Percentiles rank a stretch among this genome's conserved stretches.
Evolutionary conservation across 2,797 vertebrate genomes (phyloP).

Genomic region (Pelodytes ibericus): DNA sequence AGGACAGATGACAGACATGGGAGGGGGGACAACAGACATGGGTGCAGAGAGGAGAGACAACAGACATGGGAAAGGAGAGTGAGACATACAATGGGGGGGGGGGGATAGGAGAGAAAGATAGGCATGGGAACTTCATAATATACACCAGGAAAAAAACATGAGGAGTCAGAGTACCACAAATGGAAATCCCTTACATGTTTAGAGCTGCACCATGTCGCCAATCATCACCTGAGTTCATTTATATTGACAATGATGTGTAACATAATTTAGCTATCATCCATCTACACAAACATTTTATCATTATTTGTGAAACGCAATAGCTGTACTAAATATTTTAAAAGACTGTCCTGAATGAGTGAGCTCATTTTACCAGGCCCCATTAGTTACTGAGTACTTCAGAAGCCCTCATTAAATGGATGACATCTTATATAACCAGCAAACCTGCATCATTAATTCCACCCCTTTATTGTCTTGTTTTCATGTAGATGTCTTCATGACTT

Average conservation of each 20-base stretch:
- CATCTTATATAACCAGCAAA: conserved; percentile 10
- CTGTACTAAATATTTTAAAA: conserved; percentile 6
- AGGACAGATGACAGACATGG: too few relatives aligned
- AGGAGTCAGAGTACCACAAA: too few relatives aligned
- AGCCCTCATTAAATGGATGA: conserved; percentile 14
- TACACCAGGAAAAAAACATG: too few relatives aligned
- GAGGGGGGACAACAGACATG: too few relatives aligned
- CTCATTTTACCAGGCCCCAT: conserved; percentile 15
- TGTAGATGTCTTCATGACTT: not conserved
- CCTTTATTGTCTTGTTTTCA: conserved; percentile 23
- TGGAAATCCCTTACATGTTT: too few relatives aligned
- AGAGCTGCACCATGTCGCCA: too few relatives aligned
- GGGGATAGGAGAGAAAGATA: too few relatives aligned
- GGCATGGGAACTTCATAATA: too few relatives aligned
- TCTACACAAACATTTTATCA: conserved; percentile 1
- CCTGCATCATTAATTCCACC: conserved; percentile 19
- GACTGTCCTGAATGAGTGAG: not conserved
- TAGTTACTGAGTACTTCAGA: conserved; percentile 22
- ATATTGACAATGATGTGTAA: not conserved
- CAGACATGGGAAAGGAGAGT: too few relatives aligned
- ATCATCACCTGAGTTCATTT: not conserved
- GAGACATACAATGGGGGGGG: too few relatives aligned
- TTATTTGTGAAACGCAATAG: not conserved
- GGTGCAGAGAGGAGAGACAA: too few relatives aligned
- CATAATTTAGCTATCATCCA: conserved; percentile 2